These are phyloP conservation scores for Peribatodes rhomboidaria DNA, from an alignment of 2,888 invertebrate species.

Conservation along the genomic window DNA sequence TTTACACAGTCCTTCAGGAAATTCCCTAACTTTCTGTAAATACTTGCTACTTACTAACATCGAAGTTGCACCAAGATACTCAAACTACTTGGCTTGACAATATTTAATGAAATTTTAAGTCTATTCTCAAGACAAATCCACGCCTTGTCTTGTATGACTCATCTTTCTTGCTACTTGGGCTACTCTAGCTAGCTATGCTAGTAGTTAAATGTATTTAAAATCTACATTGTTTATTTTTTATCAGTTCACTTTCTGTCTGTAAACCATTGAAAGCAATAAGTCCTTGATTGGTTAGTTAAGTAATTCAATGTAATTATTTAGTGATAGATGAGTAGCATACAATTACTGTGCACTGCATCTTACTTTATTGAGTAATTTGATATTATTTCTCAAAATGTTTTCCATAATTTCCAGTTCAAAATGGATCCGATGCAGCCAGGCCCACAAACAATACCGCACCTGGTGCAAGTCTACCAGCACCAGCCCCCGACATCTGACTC, in stretches of 20 bases:
- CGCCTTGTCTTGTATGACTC: conserved; percentile 6
- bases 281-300: too few species aligned
- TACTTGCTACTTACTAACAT: conserved; percentile 2
- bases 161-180: not conserved
- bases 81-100: not conserved
- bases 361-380: too few species aligned
- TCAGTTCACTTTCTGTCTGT: too few species aligned
- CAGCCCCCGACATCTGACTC: conserved; percentile 60
- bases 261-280: too few species aligned
- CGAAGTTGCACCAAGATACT: not conserved
- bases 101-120: not conserved
- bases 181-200: not conserved
- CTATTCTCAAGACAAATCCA: not conserved
- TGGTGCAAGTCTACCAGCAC: conserved; percentile 75
- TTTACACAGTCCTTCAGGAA: conserved; percentile 8
- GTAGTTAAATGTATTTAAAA: not conserved
- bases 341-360: too few species aligned
- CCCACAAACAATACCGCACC: conserved; percentile 65
- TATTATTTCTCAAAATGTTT: too few species aligned
- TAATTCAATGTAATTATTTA: too few species aligned
- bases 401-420: conserved; percentile 45
- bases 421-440: conserved; percentile 75
- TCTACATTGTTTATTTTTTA: too few species aligned
- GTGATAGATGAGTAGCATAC: too few species aligned
- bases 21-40: conserved; percentile 4